These are phyloP conservation scores for Alloplasta piceator DNA, from an alignment of 2,888 invertebrate genomes.

Conservation along the genomic window DNA sequence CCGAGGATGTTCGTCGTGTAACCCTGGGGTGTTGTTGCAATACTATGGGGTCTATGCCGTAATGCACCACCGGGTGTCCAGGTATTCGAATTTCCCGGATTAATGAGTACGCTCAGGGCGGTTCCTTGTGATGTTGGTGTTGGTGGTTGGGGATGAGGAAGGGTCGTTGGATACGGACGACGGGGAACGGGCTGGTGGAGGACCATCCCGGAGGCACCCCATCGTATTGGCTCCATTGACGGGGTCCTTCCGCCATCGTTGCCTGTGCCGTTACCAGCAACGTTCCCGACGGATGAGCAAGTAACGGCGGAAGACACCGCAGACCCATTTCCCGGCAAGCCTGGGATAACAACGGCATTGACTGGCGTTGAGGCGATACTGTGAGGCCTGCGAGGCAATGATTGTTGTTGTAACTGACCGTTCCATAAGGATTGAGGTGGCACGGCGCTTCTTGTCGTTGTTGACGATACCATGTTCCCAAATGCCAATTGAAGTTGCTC, in stretches of 20 bases:
- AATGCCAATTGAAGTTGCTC: conserved; percentile 68
- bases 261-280: conserved; percentile 31
- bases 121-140: conserved; percentile 83
- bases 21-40: conserved; percentile 78
- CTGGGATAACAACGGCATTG: conserved; percentile 69
- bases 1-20: conserved; percentile 71
- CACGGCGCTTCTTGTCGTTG: conserved; percentile 74
- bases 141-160: conserved; percentile 85
- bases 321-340: conserved; percentile 63
- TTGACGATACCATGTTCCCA: conserved; percentile 60
- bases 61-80: conserved; percentile 77
- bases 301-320: conserved; percentile 64
- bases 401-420: conserved; percentile 78
- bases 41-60: conserved; percentile 80
- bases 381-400: conserved; percentile 85
- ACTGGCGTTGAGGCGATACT: conserved; percentile 86
- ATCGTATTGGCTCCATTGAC: conserved; percentile 79
- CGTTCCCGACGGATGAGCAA: conserved; percentile 69
- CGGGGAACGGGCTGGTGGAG: conserved; percentile 82
- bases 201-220: conserved; percentile 81
- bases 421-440: conserved; percentile 82
- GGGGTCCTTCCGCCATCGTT: conserved; percentile 72
- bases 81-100: conserved; percentile 78
- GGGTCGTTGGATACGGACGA: conserved; percentile 82
- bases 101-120: conserved; percentile 74